Conservation (phyloP, 2,797 vertebrate species). For the Anguilla anguilla region DNA sequence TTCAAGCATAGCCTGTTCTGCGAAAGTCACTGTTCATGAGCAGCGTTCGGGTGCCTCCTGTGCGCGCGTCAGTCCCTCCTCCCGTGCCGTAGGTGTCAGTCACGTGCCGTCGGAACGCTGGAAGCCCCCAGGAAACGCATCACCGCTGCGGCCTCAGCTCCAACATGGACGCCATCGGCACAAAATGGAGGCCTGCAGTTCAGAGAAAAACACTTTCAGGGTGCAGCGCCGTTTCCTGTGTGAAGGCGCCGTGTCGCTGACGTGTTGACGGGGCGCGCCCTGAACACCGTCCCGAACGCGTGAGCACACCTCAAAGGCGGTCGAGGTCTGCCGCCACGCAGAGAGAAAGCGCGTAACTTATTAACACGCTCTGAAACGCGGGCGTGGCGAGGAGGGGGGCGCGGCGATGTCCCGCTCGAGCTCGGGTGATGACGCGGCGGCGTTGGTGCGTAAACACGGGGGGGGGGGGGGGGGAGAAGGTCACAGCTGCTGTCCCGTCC, state of each 20-base stretch:
- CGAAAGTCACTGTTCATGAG: neutral
- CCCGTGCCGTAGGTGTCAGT: neutral
- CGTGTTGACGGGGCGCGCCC: neutral
- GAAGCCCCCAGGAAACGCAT: neutral
- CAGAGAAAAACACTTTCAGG: neutral
- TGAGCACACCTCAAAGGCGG: neutral
- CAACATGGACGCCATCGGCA: conserved; percentile 15
- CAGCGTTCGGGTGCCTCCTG: neutral
- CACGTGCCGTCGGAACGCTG: neutral
- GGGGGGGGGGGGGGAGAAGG: neutral
- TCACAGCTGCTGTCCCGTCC: neutral
- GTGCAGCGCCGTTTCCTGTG: neutral
- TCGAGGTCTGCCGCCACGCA: neutral
- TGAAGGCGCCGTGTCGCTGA: neutral
- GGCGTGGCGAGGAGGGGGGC: neutral
- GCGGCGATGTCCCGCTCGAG: neutral
- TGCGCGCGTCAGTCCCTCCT: neutral
- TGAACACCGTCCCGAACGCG: neutral
- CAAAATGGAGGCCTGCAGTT: conserved; percentile 20
- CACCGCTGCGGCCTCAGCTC: neutral
- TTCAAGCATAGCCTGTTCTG: neutral
- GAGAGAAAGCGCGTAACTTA: neutral
- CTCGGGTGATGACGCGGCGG: neutral
- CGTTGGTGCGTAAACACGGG: neutral
- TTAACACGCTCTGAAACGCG: neutral